These are phyloP conservation scores for Aplodontia rufa DNA, from an alignment of 2,113 vertebrate genomes.

Conservation along the genomic window DNA sequence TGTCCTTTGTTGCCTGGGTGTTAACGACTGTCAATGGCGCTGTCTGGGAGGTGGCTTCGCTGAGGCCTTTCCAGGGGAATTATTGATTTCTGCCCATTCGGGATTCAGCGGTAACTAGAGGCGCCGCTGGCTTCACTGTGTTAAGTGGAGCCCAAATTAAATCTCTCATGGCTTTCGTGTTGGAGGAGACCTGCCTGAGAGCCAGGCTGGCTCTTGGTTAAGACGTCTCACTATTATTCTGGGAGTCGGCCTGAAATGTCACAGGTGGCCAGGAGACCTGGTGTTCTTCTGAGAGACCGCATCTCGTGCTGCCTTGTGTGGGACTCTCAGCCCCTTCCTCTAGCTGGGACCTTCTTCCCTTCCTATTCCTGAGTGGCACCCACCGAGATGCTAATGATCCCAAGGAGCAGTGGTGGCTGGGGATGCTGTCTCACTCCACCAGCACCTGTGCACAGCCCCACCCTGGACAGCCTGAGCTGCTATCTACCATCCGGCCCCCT, in stretches of 20 bases:
- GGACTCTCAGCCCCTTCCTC: background rate
- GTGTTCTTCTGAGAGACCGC: rapidly evolving
- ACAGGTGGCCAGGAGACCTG: rapidly evolving
- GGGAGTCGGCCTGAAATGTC: background rate
- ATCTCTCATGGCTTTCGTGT: conserved; percentile 53
- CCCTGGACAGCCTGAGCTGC: rapidly evolving
- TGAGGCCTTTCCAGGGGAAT: conserved; percentile 63
- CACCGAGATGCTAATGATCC: rapidly evolving
- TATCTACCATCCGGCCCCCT: rapidly evolving
- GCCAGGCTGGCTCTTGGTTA: background rate
- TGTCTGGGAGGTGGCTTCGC: conserved; percentile 53
- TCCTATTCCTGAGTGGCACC: background rate
- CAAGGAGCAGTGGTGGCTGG: rapidly evolving
- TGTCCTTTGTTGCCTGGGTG: conserved; percentile 65
- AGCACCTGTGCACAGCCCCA: background rate
- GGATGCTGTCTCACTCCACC: background rate
- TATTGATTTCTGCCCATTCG: conserved; percentile 77
- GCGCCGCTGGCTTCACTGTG: conserved; percentile 50
- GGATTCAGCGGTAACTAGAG: conserved; percentile 72
- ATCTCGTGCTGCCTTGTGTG: rapidly evolving
- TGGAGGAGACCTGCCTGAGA: background rate
- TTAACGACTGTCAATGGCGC: conserved; percentile 57
- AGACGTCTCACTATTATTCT: background rate
- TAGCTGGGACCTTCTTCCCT: rapidly evolving
- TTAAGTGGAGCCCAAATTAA: conserved; percentile 72